Evolutionary conservation across 2,888 invertebrate species (phyloP), one percentile per base, ranked within the genome.

Genomic region (Frankliniella fusca): DNA sequence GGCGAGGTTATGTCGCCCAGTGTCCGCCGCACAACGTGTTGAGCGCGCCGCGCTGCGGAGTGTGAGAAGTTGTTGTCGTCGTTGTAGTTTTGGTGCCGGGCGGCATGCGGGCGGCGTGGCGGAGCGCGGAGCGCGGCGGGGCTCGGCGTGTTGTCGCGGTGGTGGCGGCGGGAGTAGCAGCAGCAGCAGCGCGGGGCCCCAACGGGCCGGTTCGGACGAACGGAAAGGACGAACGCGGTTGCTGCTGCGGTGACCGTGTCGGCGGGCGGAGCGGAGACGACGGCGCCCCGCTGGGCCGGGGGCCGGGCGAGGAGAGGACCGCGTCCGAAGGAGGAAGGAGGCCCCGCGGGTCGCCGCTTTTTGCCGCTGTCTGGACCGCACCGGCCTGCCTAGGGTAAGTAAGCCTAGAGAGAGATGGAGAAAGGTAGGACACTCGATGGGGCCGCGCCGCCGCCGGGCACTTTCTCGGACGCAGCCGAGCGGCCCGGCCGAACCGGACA

Each of bases 1-100:
- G 38, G 38, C 38, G 70, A 76, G 70, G 70, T 76, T 76, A 76
- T 76, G 70, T 9, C 27, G 70, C 70, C 70, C 70, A 27, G 70
- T 76, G 70, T 76, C 10, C 11, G 23, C 9, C 70, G 23, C 11
- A 27, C 70, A 76, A 76, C 70, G 70, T 76, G 70, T 23, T n/a
- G 65, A n/a, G n/a, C 1, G 65, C 15, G 61, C 61, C n/a, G 61
- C 18, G 38, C 15, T 61, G 61, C n/a, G 61, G 15, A 20, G 61
- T 61, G 61, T 61, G 61, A n/a, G n/a, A 12, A 20, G 61, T 61
- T 18, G 20, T 54, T 54, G 54, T 54, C 54, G 12, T 54, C 2
- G 12, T 18, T 10, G 54, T 20, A 54, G 15, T 54, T 54, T 20
- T 54, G 15, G 65, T 65, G 65, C 65, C 65, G 65, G 15, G 65